A percentile compares a stretch with the other conserved stretches of the same genome.
These are phyloP conservation scores for Trinectes maculatus DNA, from an alignment of 2,113 vertebrate species.

Conservation along the genomic window DNA sequence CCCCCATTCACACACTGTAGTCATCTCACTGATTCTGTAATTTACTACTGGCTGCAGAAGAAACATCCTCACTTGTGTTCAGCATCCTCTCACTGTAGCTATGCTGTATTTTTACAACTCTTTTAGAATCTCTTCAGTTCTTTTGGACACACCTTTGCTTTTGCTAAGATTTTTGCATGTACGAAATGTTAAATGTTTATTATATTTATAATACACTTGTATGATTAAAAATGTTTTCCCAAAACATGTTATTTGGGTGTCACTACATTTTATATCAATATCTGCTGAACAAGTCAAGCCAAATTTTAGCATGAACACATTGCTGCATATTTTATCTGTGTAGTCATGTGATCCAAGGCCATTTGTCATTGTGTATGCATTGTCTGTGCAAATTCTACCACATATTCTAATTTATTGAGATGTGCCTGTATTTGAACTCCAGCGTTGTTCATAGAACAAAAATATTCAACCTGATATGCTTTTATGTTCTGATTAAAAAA, in stretches of 20 bases:
- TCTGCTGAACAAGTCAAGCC: too few relatives aligned
- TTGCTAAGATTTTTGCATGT: not conserved
- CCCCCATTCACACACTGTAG: slow-evolving; percentile 22
- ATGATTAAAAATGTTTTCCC: slow-evolving; percentile 25
- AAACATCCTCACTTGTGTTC: not conserved
- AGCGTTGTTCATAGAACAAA: too few relatives aligned
- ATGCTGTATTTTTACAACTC: slow-evolving; percentile 11
- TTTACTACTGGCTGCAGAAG: slow-evolving; percentile 13
- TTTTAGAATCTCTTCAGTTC: not conserved
- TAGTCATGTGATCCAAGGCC: not conserved
- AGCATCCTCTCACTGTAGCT: not conserved
- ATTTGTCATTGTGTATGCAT: too few relatives aligned
- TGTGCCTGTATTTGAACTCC: too few relatives aligned
- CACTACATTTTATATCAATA: too few relatives aligned
- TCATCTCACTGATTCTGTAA: not conserved
- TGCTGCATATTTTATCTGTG: not conserved
- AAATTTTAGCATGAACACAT: too few relatives aligned
- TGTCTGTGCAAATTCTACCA: too few relatives aligned
- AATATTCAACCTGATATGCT: too few relatives aligned
- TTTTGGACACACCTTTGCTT: slow-evolving; percentile 10
- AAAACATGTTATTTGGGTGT: not conserved
- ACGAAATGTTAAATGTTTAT: not conserved
- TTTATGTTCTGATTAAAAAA: too few relatives aligned
- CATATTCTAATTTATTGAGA: too few relatives aligned
- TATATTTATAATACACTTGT: slow-evolving; percentile 2